A percentile compares a stretch with the other conserved stretches of the same genome.
These are phyloP conservation scores for Xyrauchen texanus DNA, from an alignment of 2,113 vertebrate species.

Conservation along the genomic window DNA sequence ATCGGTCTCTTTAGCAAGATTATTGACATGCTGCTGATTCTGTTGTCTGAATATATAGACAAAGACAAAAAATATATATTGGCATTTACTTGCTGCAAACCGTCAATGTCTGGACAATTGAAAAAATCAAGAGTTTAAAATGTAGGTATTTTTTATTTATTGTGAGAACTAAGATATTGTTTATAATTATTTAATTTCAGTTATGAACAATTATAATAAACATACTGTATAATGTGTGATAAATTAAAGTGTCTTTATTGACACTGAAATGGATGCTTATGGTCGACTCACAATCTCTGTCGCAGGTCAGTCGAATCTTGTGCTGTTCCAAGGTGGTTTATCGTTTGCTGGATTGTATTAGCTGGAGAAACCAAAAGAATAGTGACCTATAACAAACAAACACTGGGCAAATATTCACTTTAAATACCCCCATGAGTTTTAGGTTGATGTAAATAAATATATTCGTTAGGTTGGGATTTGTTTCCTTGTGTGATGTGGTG, in stretches of 20 bases:
- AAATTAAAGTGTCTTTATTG: not conserved
- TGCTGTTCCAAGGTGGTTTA: slow-evolving; percentile 86
- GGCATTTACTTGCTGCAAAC: not conserved
- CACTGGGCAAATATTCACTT: not conserved
- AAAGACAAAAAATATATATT: slow-evolving; percentile 6
- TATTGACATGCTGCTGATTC: slow-evolving; percentile 89
- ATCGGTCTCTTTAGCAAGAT: slow-evolving; percentile 95
- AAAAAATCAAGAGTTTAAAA: too few species aligned
- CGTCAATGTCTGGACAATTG: not conserved
- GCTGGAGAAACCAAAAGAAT: slow-evolving; percentile 71
- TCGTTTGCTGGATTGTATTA: slow-evolving; percentile 87
- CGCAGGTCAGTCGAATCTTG: slow-evolving; percentile 84
- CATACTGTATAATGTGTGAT: not conserved
- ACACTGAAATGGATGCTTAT: not conserved
- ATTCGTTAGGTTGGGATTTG: too few species aligned
- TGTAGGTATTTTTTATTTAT: too few species aligned
- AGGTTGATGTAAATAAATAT: not conserved
- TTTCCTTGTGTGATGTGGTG: too few species aligned
- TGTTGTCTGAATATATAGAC: slow-evolving; percentile 79
- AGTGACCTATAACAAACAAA: not conserved
- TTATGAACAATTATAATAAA: too few species aligned
- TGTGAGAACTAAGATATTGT: too few species aligned
- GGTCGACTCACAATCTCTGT: slow-evolving; percentile 86
- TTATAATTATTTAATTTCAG: too few species aligned
- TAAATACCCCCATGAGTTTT: not conserved